Evolutionary conservation across 2,888 invertebrate species (phyloP), one percentile per base, ranked within the genome.

Genomic region (Tachina grossa): DNA sequence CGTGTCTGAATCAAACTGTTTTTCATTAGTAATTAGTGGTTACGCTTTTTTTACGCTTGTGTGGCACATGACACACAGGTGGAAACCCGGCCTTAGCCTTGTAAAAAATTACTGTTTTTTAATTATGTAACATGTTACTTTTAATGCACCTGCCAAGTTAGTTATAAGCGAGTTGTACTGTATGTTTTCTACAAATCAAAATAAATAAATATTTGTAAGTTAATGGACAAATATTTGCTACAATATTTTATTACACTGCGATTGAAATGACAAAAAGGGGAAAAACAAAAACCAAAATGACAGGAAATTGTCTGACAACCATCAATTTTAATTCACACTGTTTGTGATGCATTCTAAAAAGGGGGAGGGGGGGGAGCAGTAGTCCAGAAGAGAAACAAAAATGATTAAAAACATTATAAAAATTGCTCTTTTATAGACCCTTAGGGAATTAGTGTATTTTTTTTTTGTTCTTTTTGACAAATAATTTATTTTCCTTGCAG

Each of bases 361-460:
- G 49, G 14, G 10, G n/a, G n/a, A n/a, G n/a, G n/a, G n/a, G n/a
- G n/a, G n/a, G n/a, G n/a, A n/a, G 9, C 6, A 49, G 41, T 9
- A 41, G 65, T 14, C 9, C n/a, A 75, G 8, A 51, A 51, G 45
- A 13, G 4, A 31, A 22, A 19, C 3, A 61, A 43, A 43, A 65
- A 45, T 76, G 1, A 22, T 53, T 63, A 43, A 75, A 71, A 75
- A 65, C 45, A 55, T 65, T 55, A 65, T 11, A 45, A 55, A 76
- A 55, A 65, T 76, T 76, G 65, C 65, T 19, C 31, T 76, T 76
- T 75, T 53, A 75, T 63, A 22, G 51, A 61, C 22, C 74, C 43
- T 63, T 9, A 9, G 65, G 75, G 75, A 65, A 45, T 63, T 31
- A 6, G 45, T 19, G 19, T 9, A 9, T 4, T 31, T 53, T 51